These are phyloP conservation scores for Mallotus villosus DNA, from an alignment of 2,797 vertebrate genomes.

Conservation along the genomic window DNA sequence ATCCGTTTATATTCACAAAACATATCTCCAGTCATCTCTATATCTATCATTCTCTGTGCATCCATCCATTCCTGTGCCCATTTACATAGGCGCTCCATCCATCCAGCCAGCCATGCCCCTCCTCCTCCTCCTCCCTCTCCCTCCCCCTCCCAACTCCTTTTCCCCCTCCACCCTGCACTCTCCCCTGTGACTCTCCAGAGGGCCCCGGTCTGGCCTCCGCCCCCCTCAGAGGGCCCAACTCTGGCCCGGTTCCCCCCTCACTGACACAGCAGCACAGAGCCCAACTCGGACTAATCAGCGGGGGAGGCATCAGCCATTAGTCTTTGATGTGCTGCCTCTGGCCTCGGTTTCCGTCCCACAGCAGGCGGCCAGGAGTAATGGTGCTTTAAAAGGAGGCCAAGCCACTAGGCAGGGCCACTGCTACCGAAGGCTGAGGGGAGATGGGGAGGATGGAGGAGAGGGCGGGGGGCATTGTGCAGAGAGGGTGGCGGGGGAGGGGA, in stretches of 20 bases:
- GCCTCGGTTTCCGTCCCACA: slow-evolving; percentile 35
- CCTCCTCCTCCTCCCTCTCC: neutral
- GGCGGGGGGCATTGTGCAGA: neutral
- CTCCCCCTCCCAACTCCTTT: neutral
- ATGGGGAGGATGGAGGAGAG: slow-evolving; percentile 6
- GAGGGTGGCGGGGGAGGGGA: neutral
- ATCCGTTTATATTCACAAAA: slow-evolving; percentile 13
- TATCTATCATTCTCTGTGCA: slow-evolving; percentile 17
- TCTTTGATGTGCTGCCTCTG: slow-evolving; percentile 39
- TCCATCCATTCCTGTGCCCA: slow-evolving; percentile 22
- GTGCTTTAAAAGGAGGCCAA: slow-evolving; percentile 50
- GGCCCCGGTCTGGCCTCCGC: neutral
- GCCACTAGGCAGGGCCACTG: slow-evolving; percentile 20
- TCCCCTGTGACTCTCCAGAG: neutral
- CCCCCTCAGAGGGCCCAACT: neutral
- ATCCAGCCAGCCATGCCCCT: neutral
- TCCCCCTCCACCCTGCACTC: neutral
- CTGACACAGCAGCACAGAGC: neutral
- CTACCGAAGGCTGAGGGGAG: neutral
- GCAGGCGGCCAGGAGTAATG: slow-evolving; percentile 14
- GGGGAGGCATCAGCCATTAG: slow-evolving; percentile 41
- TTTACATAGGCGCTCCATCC: neutral
- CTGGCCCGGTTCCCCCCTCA: neutral
- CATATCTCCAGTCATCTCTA: slow-evolving; percentile 20
- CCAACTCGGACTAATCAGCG: slow-evolving; percentile 27